Percentiles rank a stretch among this genome's conserved stretches.
phyloP scores from a whole-genome alignment of 2,113 vertebrate genomes.

The Mugil cephalus region DNA sequence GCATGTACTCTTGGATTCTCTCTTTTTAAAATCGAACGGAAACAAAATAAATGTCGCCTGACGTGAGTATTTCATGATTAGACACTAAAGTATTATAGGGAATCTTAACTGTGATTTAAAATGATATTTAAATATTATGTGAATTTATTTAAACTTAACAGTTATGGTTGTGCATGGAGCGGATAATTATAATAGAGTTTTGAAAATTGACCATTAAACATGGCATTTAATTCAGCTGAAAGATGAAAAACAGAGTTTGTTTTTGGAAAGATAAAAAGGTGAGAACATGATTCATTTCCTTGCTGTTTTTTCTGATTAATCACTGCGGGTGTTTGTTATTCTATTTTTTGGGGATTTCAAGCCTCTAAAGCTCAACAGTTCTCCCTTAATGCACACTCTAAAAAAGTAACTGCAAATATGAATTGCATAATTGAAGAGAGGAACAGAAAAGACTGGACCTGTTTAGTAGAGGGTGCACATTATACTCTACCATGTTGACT shows the following conservation, averaged over 20 bases:
- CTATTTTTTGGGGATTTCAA: not conserved
- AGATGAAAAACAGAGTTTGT: not conserved
- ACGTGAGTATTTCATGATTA: not conserved
- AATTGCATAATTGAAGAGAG: slow-evolving; percentile 10
- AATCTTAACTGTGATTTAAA: not conserved
- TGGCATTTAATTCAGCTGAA: not conserved
- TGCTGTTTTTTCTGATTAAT: not conserved
- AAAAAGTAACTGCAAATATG: not conserved
- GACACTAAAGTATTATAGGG: not conserved
- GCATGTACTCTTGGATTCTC: not conserved
- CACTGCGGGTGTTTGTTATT: slow-evolving; percentile 6
- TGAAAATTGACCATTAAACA: not conserved
- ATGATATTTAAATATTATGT: not conserved
- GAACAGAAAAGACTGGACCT: not conserved
- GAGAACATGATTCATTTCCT: not conserved
- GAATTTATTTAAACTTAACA: not conserved
- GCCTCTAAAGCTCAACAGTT: not conserved
- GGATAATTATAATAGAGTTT: too few species aligned
- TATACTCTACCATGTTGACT: not conserved
- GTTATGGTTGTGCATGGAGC: not conserved
- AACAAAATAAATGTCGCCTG: not conserved
- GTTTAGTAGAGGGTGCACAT: slow-evolving; percentile 9
- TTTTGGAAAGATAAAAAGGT: not conserved
- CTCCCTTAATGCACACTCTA: not conserved
- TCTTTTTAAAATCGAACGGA: not conserved